phyloP scores from a whole-genome alignment of 2,888 invertebrate genomes.

The Brachypalpus laphriformis region DNA sequence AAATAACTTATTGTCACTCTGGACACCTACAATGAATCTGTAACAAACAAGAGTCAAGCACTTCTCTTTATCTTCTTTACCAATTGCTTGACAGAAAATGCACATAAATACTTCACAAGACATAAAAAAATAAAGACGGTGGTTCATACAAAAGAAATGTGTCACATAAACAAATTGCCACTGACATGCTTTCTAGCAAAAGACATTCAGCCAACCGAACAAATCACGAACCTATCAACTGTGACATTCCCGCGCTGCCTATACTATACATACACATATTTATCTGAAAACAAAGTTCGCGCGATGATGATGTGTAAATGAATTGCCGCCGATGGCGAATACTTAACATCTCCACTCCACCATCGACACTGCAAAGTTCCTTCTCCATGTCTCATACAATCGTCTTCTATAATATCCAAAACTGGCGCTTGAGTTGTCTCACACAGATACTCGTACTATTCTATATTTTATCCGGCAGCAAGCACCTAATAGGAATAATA shows the following conservation, averaged over 20 bases:
- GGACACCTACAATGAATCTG: slow-evolving; percentile 31
- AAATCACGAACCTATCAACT: slow-evolving; percentile 69
- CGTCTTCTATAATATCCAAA: slow-evolving; percentile 8
- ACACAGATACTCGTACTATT: slow-evolving; percentile 1
- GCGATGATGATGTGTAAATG: slow-evolving; percentile 38
- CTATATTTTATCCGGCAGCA: slow-evolving; percentile 11
- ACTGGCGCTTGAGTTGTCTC: slow-evolving; percentile 67
- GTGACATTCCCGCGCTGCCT: slow-evolving; percentile 53
- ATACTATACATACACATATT: slow-evolving; percentile 1
- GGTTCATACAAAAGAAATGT: slow-evolving; percentile 34
- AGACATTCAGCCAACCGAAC: slow-evolving; percentile 64
- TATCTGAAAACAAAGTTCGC: slow-evolving; percentile 41
- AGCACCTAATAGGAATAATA: slow-evolving; percentile 35
- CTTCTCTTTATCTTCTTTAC: slow-evolving; percentile 26
- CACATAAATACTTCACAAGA: slow-evolving; percentile 44
- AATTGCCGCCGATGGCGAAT: slow-evolving; percentile 66
- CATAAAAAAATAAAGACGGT: not conserved
- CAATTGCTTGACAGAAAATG: slow-evolving; percentile 39
- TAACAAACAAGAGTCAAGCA: slow-evolving; percentile 64
- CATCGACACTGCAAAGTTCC: not conserved
- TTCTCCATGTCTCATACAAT: slow-evolving; percentile 21
- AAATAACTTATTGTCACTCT: slow-evolving; percentile 20
- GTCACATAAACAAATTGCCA: slow-evolving; percentile 70
- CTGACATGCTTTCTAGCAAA: slow-evolving; percentile 66
- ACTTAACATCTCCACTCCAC: slow-evolving; percentile 33